A percentile compares a stretch with the other conserved stretches of the same genome.
Conservation (phyloP, 2,797 vertebrate genomes). For the Anomalospiza imberbis region DNA sequence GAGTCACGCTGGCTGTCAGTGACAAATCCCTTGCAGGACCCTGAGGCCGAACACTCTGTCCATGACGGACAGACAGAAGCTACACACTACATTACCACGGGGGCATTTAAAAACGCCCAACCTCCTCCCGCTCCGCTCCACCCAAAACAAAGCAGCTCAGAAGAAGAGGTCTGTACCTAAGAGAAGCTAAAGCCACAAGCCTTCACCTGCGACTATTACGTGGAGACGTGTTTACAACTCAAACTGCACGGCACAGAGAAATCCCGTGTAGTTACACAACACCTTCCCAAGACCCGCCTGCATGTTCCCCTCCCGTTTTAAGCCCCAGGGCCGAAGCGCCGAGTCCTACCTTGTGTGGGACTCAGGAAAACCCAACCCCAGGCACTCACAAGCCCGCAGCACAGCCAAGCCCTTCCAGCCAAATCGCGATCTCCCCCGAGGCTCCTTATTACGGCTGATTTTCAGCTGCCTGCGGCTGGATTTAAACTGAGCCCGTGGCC, state of each 20-base stretch:
- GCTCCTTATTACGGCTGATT: neutral
- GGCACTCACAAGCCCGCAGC: neutral
- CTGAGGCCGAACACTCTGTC: neutral
- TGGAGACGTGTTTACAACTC: accelerated
- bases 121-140: neutral
- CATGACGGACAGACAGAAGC: accelerated
- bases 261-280: accelerated
- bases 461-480: accelerated
- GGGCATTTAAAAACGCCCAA: neutral
- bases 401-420: neutral
- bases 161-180: accelerated
- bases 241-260: neutral
- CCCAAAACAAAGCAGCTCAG: neutral
- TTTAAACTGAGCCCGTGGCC: accelerated
- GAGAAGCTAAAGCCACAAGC: neutral
- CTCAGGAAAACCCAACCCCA: neutral
- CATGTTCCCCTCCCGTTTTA: accelerated
- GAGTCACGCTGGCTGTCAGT: neutral
- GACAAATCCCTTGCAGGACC: neutral
- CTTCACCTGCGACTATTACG: accelerated
- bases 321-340: neutral
- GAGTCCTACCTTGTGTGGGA: accelerated
- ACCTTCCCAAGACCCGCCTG: accelerated
- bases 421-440: accelerated
- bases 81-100: accelerated